Evolutionary conservation across 2,113 vertebrate genomes (phyloP).

Genomic region (Sturnira hondurensis): DNA sequence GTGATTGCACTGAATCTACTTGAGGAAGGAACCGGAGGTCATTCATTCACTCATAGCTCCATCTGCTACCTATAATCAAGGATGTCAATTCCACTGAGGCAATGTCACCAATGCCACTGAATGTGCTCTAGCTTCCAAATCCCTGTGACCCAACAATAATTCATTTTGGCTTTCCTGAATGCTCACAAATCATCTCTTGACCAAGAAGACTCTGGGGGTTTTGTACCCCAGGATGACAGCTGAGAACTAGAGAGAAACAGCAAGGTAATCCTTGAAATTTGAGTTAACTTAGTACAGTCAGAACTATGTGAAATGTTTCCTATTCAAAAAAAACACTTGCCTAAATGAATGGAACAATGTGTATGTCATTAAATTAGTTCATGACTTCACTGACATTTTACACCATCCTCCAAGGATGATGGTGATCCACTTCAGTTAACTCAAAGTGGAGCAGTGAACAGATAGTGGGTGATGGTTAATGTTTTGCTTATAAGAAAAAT

Average conservation of each 20-base stretch:
- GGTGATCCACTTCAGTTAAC: neutral
- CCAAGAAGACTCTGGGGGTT: neutral
- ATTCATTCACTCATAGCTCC: neutral
- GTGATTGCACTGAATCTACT: neutral
- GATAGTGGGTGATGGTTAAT: neutral
- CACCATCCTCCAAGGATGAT: neutral
- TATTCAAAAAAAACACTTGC: neutral
- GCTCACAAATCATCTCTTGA: neutral
- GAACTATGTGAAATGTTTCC: neutral
- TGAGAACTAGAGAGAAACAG: neutral
- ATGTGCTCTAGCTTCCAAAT: neutral
- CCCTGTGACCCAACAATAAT: neutral
- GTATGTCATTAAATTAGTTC: conserved; percentile 4
- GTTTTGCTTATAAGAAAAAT: neutral
- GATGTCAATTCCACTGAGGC: neutral
- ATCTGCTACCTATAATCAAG: neutral
- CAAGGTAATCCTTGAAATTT: neutral
- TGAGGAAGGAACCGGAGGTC: neutral
- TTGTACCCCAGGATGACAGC: neutral
- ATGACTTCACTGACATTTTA: neutral
- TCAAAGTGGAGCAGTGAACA: neutral
- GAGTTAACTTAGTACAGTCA: neutral
- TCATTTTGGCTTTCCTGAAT: neutral
- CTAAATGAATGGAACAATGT: neutral
- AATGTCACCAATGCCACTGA: neutral